A percentile compares a stretch with the other conserved stretches of the same genome.
phyloP scores from a whole-genome alignment of 2,888 invertebrate species.

The Andrena chrysosceles region DNA sequence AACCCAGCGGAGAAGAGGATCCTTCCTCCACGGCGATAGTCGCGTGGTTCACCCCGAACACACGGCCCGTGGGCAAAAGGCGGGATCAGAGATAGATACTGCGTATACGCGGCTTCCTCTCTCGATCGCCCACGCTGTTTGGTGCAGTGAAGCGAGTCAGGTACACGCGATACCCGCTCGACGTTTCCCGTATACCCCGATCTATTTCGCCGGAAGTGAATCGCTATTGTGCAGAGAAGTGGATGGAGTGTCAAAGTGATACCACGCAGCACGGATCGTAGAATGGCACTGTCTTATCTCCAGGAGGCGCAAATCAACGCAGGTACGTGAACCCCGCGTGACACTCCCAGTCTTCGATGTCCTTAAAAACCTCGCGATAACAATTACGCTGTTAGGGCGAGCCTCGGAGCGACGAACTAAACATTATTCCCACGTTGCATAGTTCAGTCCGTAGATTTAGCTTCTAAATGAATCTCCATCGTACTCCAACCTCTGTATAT shows the following conservation, averaged over 20 bases:
- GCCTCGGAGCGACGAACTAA: no score
- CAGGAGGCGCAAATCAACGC: constrained; percentile 81
- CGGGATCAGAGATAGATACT: not conserved
- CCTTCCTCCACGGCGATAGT: not conserved
- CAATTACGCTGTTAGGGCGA: no score
- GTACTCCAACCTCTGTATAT: not conserved
- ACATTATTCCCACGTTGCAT: no score
- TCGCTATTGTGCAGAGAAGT: constrained; percentile 63
- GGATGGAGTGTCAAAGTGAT: constrained; percentile 81
- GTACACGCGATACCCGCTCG: constrained; percentile 13
- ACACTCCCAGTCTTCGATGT: not conserved
- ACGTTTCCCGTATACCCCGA: no score
- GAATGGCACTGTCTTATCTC: constrained; percentile 82
- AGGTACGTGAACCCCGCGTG: constrained; percentile 75
- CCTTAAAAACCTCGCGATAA: no score
- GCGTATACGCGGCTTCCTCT: not conserved
- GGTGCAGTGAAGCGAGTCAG: constrained; percentile 46
- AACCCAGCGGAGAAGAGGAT: not conserved
- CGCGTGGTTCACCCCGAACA: not conserved
- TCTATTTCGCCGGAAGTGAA: constrained; percentile 63
- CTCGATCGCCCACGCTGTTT: constrained; percentile 17
- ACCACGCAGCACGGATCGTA: constrained; percentile 76
- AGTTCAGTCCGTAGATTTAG: no score
- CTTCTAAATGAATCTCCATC: no score
- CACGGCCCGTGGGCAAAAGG: not conserved